These are phyloP conservation scores for Myotis daubentonii DNA, from an alignment of 2,797 vertebrate species.

Conservation along the genomic window DNA sequence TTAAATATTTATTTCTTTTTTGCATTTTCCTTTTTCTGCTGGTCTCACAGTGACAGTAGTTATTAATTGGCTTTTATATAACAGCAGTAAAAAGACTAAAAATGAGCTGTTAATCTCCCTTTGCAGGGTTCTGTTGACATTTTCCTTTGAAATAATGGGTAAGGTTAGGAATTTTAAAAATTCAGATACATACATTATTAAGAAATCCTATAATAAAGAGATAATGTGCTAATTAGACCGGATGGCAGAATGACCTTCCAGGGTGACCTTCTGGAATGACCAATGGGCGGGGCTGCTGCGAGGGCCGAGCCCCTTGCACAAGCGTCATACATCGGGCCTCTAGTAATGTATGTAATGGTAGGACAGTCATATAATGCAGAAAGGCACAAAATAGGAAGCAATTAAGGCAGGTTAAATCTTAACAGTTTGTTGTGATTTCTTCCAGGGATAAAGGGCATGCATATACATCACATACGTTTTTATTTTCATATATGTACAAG, in stretches of 20 bases:
- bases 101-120: not conserved
- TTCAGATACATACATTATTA: not conserved
- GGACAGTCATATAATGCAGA: not conserved
- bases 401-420: not conserved
- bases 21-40: not conserved
- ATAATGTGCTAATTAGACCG: too few relatives aligned
- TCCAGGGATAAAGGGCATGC: not conserved
- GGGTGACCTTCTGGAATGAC: too few relatives aligned
- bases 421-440: not conserved
- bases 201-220: not conserved
- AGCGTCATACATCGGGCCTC: too few relatives aligned
- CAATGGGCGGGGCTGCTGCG: too few relatives aligned
- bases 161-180: not conserved
- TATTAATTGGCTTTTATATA: slow-evolving; percentile 5
- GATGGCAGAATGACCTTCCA: too few relatives aligned
- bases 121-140: not conserved
- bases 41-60: not conserved
- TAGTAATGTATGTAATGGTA: not conserved
- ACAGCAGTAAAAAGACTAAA: not conserved
- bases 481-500: not conserved
- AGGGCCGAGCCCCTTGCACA: too few relatives aligned
- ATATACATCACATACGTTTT: not conserved
- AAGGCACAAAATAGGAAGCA: not conserved
- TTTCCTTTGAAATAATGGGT: not conserved
- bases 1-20: slow-evolving; percentile 11